Percentiles rank a stretch among this genome's conserved stretches.
Evolutionary conservation across 1,140 invertebrate species (phyloP).

Genomic region (Conopomorpha cramerella): DNA sequence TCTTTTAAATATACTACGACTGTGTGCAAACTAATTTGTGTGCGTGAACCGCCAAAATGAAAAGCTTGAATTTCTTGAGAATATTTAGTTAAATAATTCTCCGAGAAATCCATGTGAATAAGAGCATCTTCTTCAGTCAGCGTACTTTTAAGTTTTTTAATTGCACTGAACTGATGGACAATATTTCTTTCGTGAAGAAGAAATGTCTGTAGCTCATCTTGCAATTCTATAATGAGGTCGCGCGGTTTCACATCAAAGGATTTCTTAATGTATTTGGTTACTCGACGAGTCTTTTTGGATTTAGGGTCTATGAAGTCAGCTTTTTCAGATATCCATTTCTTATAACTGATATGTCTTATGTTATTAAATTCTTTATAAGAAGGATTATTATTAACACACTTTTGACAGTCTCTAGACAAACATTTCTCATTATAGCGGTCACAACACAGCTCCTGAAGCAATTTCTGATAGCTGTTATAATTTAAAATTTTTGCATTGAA

Average conservation of each 20-base stretch:
- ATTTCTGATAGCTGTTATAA: too few species aligned
- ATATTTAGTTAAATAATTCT: slow-evolving; percentile 19
- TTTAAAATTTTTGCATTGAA: too few species aligned
- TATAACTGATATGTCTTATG: too few species aligned
- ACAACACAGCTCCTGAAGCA: too few species aligned
- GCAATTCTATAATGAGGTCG: slow-evolving; percentile 2
- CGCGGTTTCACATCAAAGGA: background rate
- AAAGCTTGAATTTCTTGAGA: slow-evolving; percentile 21
- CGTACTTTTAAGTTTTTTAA: slow-evolving; percentile 8
- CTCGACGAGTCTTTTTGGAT: too few species aligned
- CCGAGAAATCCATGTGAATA: slow-evolving; percentile 13
- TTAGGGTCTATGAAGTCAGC: too few species aligned
- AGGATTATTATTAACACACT: too few species aligned
- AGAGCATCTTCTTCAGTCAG: slow-evolving; percentile 7
- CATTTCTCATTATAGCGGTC: too few species aligned
- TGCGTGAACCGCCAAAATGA: slow-evolving; percentile 26
- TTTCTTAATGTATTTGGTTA: slow-evolving; percentile 2
- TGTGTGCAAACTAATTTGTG: slow-evolving; percentile 23
- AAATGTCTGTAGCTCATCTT: slow-evolving; percentile 1
- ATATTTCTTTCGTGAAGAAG: slow-evolving; percentile 2
- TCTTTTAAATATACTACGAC: slow-evolving; percentile 19
- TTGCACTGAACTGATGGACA: slow-evolving; percentile 6
- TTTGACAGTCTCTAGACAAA: too few species aligned
- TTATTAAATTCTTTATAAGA: too few species aligned
- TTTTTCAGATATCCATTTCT: too few species aligned